Base-by-base conservation (phyloP, 2,797 vertebrate genomes). In the Cossypha niveicapilla region DNA sequence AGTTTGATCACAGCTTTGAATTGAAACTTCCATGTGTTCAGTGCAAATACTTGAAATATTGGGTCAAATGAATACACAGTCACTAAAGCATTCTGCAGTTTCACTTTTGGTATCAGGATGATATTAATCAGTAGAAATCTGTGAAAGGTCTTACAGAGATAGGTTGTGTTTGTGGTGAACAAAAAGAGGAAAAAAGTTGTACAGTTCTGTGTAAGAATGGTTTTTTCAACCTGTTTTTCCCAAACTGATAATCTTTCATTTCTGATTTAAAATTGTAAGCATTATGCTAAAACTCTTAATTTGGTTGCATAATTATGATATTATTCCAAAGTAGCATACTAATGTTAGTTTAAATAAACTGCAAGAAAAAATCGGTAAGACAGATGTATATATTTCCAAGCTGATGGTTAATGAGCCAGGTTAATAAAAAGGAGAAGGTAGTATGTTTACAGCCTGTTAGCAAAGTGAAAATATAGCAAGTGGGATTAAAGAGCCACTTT, bases 341-440 rank as follows among this genome's bases (percentile, higher is more conserved):
- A 17, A 34, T n/a, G 28, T 71, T 71, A 42, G 85, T 54, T 80
- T 82, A 35, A 80, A 83, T 77, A 78, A 86, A 86, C 54, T 73
- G 32, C 5, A 51, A 75, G 37, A 62, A 71, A 39, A 60, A 17
- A 12, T 76, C 77, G 77, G 39, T 48, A 62, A 86, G 67, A 53
- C 51, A 77, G 44, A 76, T 42, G 32, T 84, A 58, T 84, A 3
- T 78, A 24, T 83, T 92, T 87, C 86, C 65, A 73, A 66, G 51
- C 67, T 90, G 78, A 62, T 93, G 54, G 73, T 68, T 97, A 93
- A 92, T 96, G 96, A 97, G 51, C 18, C 37, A 54, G 41, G 48
- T 95, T 97, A 96, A 96, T 96, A 94, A 95, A 96, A 83, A 86
- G 61, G 27, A 73, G 83, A 28, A 82, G 70, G 56, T 77, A 75